Conservation (phyloP, 2,113 vertebrate species). For the Parus major region DNA sequence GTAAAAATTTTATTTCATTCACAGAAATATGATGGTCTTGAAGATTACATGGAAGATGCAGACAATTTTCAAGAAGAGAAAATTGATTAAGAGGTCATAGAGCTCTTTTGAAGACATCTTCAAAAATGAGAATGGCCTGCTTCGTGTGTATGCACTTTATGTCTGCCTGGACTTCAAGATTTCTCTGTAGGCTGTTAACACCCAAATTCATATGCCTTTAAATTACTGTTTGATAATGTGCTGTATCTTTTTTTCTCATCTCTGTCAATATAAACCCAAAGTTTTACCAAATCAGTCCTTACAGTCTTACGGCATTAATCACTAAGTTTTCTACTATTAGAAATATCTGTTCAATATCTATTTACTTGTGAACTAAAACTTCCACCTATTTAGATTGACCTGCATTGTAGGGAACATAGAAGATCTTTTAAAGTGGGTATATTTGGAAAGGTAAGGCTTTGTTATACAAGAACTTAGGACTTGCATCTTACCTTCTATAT, state of each 20-base stretch:
- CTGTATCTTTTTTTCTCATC: not conserved
- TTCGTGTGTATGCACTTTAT: not conserved
- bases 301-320: not conserved
- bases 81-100: constrained; percentile 65
- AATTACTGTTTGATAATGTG: not conserved
- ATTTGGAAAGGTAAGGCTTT: not conserved
- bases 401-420: not conserved
- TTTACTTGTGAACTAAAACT: not conserved
- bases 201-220: not conserved
- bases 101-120: constrained; percentile 41
- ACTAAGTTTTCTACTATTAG: not conserved
- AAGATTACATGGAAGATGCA: constrained; percentile 75
- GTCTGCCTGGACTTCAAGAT: not conserved
- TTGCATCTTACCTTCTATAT: not conserved
- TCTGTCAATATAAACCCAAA: not conserved
- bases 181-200: not conserved
- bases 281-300: not conserved
- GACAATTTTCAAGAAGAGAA: constrained; percentile 86
- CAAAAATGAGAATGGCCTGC: constrained; percentile 4
- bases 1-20: constrained; percentile 43
- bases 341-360: not conserved
- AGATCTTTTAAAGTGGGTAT: not conserved
- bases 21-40: constrained; percentile 77
- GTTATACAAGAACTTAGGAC: not conserved
- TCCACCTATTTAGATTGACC: not conserved